Evolutionary conservation across 2,888 invertebrate genomes (phyloP), one percentile per base, ranked within the genome.

Genomic region (Silvanus unidentatus): DNA sequence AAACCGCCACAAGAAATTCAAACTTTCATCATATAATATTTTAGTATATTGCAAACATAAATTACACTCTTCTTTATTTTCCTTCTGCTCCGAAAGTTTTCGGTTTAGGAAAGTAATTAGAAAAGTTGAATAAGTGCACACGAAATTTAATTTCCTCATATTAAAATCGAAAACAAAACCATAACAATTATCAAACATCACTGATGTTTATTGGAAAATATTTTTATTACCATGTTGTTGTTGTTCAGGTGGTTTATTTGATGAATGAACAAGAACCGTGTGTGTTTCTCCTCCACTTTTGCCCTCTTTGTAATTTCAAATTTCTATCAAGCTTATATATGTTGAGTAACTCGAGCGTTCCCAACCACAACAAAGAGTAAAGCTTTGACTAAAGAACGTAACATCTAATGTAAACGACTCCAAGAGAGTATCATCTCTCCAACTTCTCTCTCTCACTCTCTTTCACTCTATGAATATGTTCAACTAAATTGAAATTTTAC

Each of bases 321-420:
- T 59, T 22, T 57, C 55, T 55, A 51, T 52, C 58, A 59, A 61
- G 58, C 59, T 61, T 55, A 48, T 56, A n/a, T n/a, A 53, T 51
- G 45, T 49, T 38, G 46, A 47, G 51, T 48, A 52, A 54, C 49
- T 52, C 50, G 52, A 53, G 56, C 49, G 54, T 50, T 48, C 47
- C n/a, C 50, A 44, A 57, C 57, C 53, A 55, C 57, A 58, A 57
- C 58, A 59, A 58, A 58, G 54, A 53, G 49, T 54, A 59, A 54
- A 56, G 52, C 57, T 55, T 55, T 54, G 55, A 57, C 56, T 54
- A 52, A 57, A 59, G 56, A 59, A 58, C 57, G 55, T 49, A 54
- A 48, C 59, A 50, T 57, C 58, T 58, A 60, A 60, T 58, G 55
- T 57, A 58, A 60, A 57, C 60, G 57, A 58, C 56, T 58, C 56